A percentile compares a stretch with the other conserved stretches of the same genome.
Conservation (phyloP, 2,113 vertebrate species). For the Zapornia atra region DNA sequence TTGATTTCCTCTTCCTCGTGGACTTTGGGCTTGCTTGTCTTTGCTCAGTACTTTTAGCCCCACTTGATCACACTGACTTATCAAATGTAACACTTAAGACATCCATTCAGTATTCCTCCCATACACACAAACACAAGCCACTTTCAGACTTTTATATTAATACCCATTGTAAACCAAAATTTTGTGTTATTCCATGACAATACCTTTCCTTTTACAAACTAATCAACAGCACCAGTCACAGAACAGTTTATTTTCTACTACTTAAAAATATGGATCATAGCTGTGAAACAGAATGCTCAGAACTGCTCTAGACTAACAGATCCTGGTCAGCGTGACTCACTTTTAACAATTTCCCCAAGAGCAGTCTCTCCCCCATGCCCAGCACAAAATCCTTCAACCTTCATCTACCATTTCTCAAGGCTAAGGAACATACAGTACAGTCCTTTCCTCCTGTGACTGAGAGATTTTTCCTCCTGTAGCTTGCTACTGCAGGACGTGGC, state of each 20-base stretch:
- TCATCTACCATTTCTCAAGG: neutral
- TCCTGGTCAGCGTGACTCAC: neutral
- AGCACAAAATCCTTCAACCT: neutral
- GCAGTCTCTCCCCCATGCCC: neutral
- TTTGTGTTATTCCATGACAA: neutral
- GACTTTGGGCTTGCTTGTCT: neutral
- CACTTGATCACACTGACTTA: neutral
- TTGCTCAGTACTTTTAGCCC: neutral
- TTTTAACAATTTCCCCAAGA: neutral
- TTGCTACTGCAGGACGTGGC: neutral
- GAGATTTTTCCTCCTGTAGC: neutral
- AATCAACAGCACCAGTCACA: neutral
- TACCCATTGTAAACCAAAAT: neutral
- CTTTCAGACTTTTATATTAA: neutral
- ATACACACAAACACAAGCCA: too few species aligned
- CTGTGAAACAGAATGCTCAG: neutral
- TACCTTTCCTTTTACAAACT: neutral
- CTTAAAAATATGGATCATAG: neutral
- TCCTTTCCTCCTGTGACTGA: neutral
- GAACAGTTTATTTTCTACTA: neutral
- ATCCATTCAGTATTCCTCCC: neutral
- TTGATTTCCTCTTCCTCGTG: neutral
- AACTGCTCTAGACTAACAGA: neutral
- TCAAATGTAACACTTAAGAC: neutral
- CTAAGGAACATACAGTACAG: neutral